A percentile compares a stretch with the other conserved stretches of the same genome.
phyloP scores from a whole-genome alignment of 53 echinoderm and acorn worm genomes.

The Paracentrotus lividus region DNA sequence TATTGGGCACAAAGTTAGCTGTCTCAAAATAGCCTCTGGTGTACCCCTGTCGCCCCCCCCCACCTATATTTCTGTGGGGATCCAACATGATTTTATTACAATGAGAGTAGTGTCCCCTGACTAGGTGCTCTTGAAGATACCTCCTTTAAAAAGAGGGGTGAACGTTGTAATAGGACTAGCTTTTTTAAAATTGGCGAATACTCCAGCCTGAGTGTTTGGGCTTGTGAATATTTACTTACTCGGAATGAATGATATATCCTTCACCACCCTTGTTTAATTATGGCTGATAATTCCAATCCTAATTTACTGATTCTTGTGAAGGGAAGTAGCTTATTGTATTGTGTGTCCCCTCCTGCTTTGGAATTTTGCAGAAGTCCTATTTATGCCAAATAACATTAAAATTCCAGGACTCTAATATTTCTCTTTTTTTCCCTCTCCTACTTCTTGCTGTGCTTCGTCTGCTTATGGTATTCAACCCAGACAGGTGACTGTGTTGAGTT shows the following conservation, averaged over 20 bases:
- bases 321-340: neutral
- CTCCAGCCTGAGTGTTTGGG: neutral
- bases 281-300: conserved; percentile 37
- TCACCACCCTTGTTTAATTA: neutral
- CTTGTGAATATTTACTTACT: neutral
- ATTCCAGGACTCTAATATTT: conserved; percentile 57
- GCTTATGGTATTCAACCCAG: neutral
- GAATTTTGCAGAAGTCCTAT: conserved; percentile 32
- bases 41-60: too few species aligned
- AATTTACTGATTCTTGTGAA: conserved; percentile 15
- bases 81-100: too few species aligned
- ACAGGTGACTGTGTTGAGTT: too few species aligned
- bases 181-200: neutral
- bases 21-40: too few species aligned
- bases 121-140: too few species aligned
- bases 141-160: too few species aligned
- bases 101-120: too few species aligned
- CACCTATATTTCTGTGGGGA: too few species aligned
- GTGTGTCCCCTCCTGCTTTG: conserved; percentile 27
- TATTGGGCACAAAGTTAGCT: too few species aligned
- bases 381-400: too few species aligned
- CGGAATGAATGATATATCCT: conserved; percentile 13
- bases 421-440: neutral
- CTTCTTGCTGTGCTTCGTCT: neutral
- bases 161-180: too few species aligned